These are phyloP conservation scores for Tympanoctomys barrerae DNA, from an alignment of 2,797 vertebrate species.

Conservation along the genomic window DNA sequence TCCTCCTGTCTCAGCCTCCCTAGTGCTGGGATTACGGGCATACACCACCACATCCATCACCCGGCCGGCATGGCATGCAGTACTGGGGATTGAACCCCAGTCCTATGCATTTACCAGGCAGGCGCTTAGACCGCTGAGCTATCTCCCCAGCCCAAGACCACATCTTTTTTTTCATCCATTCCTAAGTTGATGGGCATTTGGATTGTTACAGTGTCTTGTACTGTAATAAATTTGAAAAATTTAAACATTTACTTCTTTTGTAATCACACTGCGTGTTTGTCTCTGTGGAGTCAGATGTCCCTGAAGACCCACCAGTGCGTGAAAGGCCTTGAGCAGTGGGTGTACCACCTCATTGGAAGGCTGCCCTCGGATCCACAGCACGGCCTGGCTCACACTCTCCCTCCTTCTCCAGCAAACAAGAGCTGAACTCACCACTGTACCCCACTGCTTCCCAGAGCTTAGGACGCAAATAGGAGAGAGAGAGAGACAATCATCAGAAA, in stretches of 20 bases:
- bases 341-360: neutral
- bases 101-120: too few species aligned
- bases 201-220: neutral
- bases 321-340: neutral
- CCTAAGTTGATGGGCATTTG: too few species aligned
- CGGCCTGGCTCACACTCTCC: fast-evolving
- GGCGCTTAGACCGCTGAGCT: too few species aligned
- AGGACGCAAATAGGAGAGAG: fast-evolving
- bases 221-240: neutral
- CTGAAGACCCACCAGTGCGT: neutral
- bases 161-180: too few species aligned
- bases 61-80: too few species aligned
- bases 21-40: too few species aligned
- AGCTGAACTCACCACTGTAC: fast-evolving
- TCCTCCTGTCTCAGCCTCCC: too few species aligned
- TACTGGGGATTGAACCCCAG: too few species aligned
- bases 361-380: neutral
- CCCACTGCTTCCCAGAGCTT: neutral
- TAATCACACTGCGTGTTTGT: neutral
- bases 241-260: neutral
- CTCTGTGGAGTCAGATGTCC: neutral
- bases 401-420: fast-evolving
- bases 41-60: too few species aligned
- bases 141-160: too few species aligned
- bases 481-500: fast-evolving